These are phyloP conservation scores for Sebastes oblongus DNA, from an alignment of 2,797 vertebrate genomes.

Conservation along the genomic window DNA sequence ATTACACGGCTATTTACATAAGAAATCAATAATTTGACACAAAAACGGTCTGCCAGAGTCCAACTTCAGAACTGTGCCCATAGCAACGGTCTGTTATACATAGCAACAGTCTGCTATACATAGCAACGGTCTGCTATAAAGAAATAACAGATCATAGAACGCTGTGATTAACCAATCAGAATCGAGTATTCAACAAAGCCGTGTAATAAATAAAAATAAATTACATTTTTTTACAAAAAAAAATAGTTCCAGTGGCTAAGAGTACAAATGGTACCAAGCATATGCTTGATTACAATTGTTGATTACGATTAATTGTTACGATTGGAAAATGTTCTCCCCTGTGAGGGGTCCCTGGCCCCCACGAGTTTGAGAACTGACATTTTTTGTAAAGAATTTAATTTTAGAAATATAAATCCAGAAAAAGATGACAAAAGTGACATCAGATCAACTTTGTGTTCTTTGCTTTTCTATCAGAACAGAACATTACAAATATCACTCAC, in stretches of 20 bases:
- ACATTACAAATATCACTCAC: conserved; percentile 44
- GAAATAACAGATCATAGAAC: not conserved
- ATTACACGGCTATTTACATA: not conserved
- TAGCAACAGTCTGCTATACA: too few relatives aligned
- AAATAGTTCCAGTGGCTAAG: not conserved
- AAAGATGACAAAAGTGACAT: not conserved
- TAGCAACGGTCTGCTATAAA: too few relatives aligned
- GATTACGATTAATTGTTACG: not conserved
- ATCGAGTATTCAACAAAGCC: not conserved
- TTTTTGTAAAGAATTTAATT: not conserved
- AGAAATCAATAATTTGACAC: not conserved
- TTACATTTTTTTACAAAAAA: not conserved
- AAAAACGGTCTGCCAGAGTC: too few relatives aligned
- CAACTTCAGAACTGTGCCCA: not conserved
- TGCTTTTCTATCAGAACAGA: not conserved
- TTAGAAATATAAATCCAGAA: not conserved
- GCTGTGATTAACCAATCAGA: not conserved
- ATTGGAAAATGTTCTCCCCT: not conserved
- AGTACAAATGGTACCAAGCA: not conserved
- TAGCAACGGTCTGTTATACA: not conserved
- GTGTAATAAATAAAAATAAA: not conserved
- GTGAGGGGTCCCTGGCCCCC: not conserved
- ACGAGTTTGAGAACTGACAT: not conserved
- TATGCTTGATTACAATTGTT: not conserved
- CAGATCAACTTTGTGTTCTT: not conserved